Base-by-base conservation (phyloP, 2,797 vertebrate species). In the Arremon brunneinucha region DNA sequence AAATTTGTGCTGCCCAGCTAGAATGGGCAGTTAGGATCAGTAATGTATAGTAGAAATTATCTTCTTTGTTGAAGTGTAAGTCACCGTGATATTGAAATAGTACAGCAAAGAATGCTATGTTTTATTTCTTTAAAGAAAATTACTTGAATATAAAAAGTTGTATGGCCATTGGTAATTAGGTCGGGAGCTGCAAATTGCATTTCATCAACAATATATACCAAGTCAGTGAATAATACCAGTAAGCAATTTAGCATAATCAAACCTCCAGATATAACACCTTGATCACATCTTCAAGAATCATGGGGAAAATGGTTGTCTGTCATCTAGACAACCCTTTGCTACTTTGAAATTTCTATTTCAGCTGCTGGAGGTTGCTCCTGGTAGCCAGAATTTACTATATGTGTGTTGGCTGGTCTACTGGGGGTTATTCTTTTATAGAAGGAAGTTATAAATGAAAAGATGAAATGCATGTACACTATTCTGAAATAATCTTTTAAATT, bases 41-140 rank as follows among this genome's bases (percentile, higher is more conserved):
- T 43, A 39, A 68, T 8, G 12, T 28, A 21, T 0, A 72, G 37
- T 0, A 72, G 37, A 71, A 80, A 56, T 30, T 64, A 50, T 47
- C 60, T 60, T 49, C 62, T 63, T 22, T 41, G 5, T 44, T 49
- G 19, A 81, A n/a, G 1, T 56, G 7, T 47, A 41, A 60, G 22
- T 52, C 41, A 35, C 20, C 11, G 6, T 43, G 18, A 14, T 20
- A 37, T 53, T 26, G 56, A 35, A 35, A 68, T 7, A 60, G 6
- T 9, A 68, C 19, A 76, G 30, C 32, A 76, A 84, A 68, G 17
- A 81, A 75, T 12, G 22, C 1, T 39, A 17, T 13, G 13, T 8
- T 77, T 78, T 53, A n/a, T 83, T 81, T 81, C 52, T 64, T 89
- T 76, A 57, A 21, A 68, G 57, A 87, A 83, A 83, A 50, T 8